These are phyloP conservation scores for Seladonia tumulorum DNA, from an alignment of 2,888 invertebrate genomes.

Conservation along the genomic window DNA sequence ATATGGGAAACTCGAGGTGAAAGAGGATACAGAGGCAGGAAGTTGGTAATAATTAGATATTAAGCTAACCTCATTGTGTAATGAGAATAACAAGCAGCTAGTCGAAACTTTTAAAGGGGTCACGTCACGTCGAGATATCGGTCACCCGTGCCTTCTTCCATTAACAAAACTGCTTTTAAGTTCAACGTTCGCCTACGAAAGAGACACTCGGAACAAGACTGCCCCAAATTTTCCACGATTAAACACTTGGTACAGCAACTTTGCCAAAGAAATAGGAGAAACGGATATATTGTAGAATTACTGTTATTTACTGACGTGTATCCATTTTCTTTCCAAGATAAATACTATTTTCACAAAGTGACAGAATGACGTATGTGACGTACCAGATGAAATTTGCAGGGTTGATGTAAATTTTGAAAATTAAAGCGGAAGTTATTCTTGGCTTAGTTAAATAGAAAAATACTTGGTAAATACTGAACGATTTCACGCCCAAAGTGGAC, in stretches of 20 bases:
- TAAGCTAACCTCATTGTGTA: slow-evolving; percentile 31
- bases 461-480: too few species aligned
- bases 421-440: neutral
- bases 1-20: slow-evolving; percentile 31
- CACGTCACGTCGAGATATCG: neutral
- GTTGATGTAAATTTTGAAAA: neutral
- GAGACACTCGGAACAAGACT: neutral
- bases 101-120: neutral
- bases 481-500: neutral
- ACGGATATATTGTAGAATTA: neutral
- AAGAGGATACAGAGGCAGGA: slow-evolving; percentile 1
- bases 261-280: neutral
- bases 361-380: neutral
- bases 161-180: neutral
- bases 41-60: slow-evolving; percentile 27
- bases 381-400: too few species aligned
- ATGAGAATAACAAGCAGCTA: slow-evolving; percentile 42
- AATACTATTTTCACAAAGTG: neutral
- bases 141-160: neutral
- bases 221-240: neutral
- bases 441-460: neutral
- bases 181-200: neutral
- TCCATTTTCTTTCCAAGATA: neutral
- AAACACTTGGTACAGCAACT: neutral
- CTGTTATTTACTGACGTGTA: neutral